Evolutionary conservation across 2,888 invertebrate genomes (phyloP), one percentile per base, ranked within the genome.

Genomic region (Spatulosminthurus flaviceps): DNA sequence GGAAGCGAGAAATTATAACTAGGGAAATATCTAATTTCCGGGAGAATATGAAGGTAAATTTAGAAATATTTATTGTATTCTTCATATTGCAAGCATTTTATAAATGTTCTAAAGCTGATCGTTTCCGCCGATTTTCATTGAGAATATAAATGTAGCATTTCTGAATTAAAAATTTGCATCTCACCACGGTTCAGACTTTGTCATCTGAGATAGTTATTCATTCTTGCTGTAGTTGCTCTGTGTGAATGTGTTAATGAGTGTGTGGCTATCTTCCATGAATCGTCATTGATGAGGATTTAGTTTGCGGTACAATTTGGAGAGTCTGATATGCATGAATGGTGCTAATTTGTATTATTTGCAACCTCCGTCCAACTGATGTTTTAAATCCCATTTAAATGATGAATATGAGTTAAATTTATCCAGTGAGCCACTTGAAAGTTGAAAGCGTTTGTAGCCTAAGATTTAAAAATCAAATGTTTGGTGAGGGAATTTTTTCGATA

Each of bases 1-100:
- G 97, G 87, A 97, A 97, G 88, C 92, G 96, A 72, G 96, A 96
- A 88, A 91, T 98, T 86, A 98, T 98, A 86, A 96, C 95, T 87
- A 92, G 97, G 86, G 98, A 98, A 91, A 98, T 98, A 88, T 95
- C 95, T 86, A 96, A 96, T 89, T 98, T 98, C 90, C 92, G 98
- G 82, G 97, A 97, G 90, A 94, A 95, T 85, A 97, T 96, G 93
- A 96, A 96, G 94, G 95, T 95, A 92, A 90, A 90, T 85, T 64
- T 75, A 13, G 7, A 61, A 5, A 61, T 61, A n/a, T 21, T 61
- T 61, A 5, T 7, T 61, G 5, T 61, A 13, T 61, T 7, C 61
- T 61, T 9, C 5, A 9, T n/a, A n/a, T n/a, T n/a, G n/a, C 16
- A 21, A 34, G 9, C 34, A 34, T 9, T 34, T 34, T 9, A 34